Base-by-base conservation (phyloP, 2,113 vertebrate species). In the Indicator indicator region DNA sequence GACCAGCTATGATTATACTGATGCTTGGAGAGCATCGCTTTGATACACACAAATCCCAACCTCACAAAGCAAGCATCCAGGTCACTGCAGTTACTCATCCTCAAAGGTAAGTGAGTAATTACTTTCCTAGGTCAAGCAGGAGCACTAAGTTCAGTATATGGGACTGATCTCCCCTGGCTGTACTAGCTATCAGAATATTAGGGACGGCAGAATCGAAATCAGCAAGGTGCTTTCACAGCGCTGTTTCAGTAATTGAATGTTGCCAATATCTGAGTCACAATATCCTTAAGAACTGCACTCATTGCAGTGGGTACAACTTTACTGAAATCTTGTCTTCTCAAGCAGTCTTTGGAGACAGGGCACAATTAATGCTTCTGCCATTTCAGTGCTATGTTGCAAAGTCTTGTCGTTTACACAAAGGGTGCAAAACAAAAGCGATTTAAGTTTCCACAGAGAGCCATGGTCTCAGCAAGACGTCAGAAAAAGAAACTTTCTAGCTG, bases 201-300 rank as follows among this genome's bases (percentile, higher is more conserved):
- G 52, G 0, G 4, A 58, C 58, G 27, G 52, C 67, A 46, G 56
- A 67, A 62, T 24, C 9, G 16, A 40, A 82, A 19, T 40, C n/a
- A 89, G 27, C 20, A 10, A 63, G 19, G 67, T 32, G 28, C 52
- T 89, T 69, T 30, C 17, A 40, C 8, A 10, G 67, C 14, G 81
- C 42, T 77, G n/a, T 50, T 68, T 78, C 62, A 46, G 46, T 18
- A 14, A 27, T 18, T 46, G n/a, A 42, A 17, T 5, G 28, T 9
- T 40, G 65, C 8, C 60, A 10, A 17, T 15, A 79, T 26, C 60
- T 17, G 18, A 55, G 46, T 32, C 52, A 48, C 32, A 19, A 9
- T 0, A 0, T 64, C 55, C 55, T 15, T 9, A 4, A 4, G 21
- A 68, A 28, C 55, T 8, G 21, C 26, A 4, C 69, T 5, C 24